Conservation (phyloP, 2,888 invertebrate genomes). For the Seira musarum region DNA sequence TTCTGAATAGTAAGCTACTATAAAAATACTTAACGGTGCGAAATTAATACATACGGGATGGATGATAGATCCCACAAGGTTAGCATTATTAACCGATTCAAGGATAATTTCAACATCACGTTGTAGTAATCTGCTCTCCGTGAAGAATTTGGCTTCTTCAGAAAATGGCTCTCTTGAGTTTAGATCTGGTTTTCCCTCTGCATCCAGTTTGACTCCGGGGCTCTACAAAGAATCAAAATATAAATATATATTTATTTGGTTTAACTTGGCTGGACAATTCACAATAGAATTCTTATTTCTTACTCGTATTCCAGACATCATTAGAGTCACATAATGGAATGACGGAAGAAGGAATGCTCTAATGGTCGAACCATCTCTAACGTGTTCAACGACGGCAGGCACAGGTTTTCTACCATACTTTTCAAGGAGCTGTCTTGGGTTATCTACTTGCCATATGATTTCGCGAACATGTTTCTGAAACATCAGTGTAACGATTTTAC, state of each 20-base stretch:
- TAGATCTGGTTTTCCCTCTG: conserved; percentile 78
- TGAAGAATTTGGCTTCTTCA: conserved; percentile 95
- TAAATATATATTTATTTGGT: no score
- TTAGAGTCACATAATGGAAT: conserved; percentile 92
- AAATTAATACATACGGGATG: conserved; percentile 82
- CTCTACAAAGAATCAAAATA: conserved; percentile 71
- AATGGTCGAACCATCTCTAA: conserved; percentile 96
- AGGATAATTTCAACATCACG: conserved; percentile 91
- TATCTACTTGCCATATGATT: conserved; percentile 92
- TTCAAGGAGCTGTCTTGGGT: conserved; percentile 87
- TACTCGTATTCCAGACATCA: conserved; percentile 94
- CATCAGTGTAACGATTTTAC: neutral
- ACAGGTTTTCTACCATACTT: conserved; percentile 89
- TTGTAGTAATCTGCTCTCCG: conserved; percentile 92
- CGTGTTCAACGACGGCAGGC: conserved; percentile 96
- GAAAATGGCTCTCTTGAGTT: conserved; percentile 77
- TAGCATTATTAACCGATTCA: conserved; percentile 93
- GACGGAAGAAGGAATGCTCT: conserved; percentile 92
- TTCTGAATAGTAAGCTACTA: no score
- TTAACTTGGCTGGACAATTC: no score
- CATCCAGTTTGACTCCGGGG: conserved; percentile 83
- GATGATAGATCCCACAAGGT: conserved; percentile 93
- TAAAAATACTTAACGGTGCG: neutral
- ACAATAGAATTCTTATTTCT: conserved; percentile 70
- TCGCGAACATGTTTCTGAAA: conserved; percentile 83